Evolutionary conservation across 2,113 vertebrate species (phyloP).

Genomic region (Fregata magnificens): DNA sequence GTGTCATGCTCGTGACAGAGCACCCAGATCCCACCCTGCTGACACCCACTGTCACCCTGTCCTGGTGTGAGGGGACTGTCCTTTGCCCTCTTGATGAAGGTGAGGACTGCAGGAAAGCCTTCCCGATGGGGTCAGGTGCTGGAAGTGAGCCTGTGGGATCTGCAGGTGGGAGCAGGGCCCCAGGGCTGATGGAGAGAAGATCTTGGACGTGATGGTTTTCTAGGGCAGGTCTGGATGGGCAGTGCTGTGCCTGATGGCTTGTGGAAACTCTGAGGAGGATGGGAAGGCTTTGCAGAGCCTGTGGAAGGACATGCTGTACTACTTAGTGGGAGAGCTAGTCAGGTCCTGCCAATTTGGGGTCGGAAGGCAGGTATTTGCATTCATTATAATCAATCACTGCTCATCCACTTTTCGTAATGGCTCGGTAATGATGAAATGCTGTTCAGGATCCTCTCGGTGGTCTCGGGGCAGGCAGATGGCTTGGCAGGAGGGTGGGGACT

Average conservation of each 20-base stretch:
- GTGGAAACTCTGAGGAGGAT: background rate
- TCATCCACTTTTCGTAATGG: background rate
- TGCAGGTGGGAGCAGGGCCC: background rate
- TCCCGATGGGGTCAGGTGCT: background rate
- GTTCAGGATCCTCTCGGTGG: background rate
- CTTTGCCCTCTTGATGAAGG: background rate
- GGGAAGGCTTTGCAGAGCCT: slow-evolving; percentile 20
- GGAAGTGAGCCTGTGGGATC: background rate
- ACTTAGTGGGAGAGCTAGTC: background rate
- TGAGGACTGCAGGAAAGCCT: background rate
- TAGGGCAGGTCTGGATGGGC: background rate
- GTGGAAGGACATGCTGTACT: slow-evolving; percentile 31
- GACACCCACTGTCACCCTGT: background rate
- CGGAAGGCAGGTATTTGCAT: slow-evolving; percentile 34
- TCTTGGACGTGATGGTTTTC: background rate
- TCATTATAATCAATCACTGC: slow-evolving; percentile 30
- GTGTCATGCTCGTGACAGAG: background rate
- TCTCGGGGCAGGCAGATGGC: slow-evolving; percentile 19
- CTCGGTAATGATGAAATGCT: background rate
- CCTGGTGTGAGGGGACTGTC: background rate
- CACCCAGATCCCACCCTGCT: background rate
- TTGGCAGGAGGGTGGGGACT: background rate
- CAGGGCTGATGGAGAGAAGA: background rate
- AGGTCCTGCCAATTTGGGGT: slow-evolving; percentile 5
- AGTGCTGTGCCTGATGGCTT: background rate